phyloP scores from a whole-genome alignment of 2,888 invertebrate genomes.

The Drosophila incognita region DNA sequence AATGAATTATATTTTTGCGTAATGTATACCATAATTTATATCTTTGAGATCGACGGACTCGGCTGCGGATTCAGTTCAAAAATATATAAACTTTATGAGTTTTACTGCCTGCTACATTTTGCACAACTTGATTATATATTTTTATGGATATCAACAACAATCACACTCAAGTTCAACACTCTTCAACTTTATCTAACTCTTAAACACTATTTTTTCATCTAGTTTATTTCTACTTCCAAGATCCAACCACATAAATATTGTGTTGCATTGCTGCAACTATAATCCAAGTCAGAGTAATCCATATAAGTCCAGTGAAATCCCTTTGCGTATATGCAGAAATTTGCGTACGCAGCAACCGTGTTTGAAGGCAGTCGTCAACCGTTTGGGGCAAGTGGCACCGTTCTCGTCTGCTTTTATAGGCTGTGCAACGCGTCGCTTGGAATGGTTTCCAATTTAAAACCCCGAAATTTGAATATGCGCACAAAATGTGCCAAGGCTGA shows the following conservation, averaged over 20 bases:
- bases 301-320: not conserved
- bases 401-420: conserved; percentile 56
- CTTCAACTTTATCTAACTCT: not conserved
- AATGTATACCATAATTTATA: not conserved
- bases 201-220: not conserved
- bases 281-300: conserved; percentile 33
- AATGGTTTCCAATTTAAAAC: conserved; percentile 71
- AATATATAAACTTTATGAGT: not conserved
- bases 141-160: not conserved
- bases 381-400: conserved; percentile 43
- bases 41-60: not conserved
- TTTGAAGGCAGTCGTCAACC: conserved; percentile 30
- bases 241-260: not conserved
- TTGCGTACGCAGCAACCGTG: conserved; percentile 19
- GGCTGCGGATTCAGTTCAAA: not conserved
- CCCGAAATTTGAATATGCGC: conserved; percentile 82
- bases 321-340: conserved; percentile 5
- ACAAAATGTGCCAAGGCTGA: conserved; percentile 35
- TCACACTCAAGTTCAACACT: not conserved
- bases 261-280: not conserved
- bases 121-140: not conserved
- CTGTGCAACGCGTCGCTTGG: conserved; percentile 15
- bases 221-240: not conserved
- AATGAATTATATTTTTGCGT: not conserved
- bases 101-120: not conserved